A percentile compares a stretch with the other conserved stretches of the same genome.
Evolutionary conservation across 2,797 vertebrate species (phyloP).

Genomic region (Acridotheres tristis): DNA sequence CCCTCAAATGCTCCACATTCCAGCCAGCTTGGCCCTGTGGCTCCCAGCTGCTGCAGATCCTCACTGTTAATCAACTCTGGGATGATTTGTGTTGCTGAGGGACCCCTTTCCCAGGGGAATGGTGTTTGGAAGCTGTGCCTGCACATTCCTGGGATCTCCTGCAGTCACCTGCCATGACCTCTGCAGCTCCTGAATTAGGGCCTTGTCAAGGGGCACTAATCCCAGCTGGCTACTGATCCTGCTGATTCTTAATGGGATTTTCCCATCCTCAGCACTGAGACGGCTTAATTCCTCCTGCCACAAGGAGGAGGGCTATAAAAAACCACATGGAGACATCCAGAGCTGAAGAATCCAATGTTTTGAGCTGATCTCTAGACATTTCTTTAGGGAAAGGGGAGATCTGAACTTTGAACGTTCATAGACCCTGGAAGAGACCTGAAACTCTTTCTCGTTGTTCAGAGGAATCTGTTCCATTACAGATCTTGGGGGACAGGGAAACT

Average conservation of each 20-base stretch:
- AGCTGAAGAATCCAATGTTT: not conserved
- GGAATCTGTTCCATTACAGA: not conserved
- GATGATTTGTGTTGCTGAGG: not conserved
- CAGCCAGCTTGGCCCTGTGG: not conserved
- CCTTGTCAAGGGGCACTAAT: constrained; percentile 39
- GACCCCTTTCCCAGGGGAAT: not conserved
- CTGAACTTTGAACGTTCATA: not conserved
- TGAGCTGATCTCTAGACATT: not conserved
- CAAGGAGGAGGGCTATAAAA: not conserved
- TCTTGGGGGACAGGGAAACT: not conserved
- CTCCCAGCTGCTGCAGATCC: not conserved
- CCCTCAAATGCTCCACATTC: not conserved
- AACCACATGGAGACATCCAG: not conserved
- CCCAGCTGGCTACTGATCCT: constrained; percentile 30
- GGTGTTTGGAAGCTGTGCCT: not conserved
- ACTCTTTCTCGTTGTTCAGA: not conserved
- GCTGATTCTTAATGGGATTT: constrained; percentile 56
- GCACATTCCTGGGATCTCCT: not conserved
- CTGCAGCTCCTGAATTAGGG: not conserved
- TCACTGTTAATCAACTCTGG: not conserved
- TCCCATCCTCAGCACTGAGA: constrained; percentile 22
- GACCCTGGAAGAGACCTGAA: not conserved
- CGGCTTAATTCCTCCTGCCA: not conserved
- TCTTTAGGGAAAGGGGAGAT: not conserved
- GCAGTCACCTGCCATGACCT: not conserved